phyloP scores from a whole-genome alignment of 64 coral and sea anemone genomes.

The Actinia tenebrosa region DNA sequence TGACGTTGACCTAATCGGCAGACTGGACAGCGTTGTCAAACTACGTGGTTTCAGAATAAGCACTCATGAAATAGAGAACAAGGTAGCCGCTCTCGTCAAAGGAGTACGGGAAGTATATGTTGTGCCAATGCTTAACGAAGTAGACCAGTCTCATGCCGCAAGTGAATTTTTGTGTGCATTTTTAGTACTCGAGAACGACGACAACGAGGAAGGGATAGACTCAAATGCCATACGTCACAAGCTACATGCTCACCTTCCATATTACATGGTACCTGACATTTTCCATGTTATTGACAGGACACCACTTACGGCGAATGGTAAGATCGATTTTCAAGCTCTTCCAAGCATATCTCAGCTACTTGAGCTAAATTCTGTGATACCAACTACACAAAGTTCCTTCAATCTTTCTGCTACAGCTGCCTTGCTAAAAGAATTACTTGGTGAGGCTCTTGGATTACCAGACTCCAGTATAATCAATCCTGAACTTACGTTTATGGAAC shows the following conservation, averaged over 20 bases:
- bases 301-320: not conserved
- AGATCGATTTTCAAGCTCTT: not conserved
- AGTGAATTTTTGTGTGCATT: not conserved
- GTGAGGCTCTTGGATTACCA: not conserved
- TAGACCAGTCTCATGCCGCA: not conserved
- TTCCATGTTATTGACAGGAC: not conserved
- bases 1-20: not conserved
- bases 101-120: not conserved
- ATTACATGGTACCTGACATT: constrained; percentile 6
- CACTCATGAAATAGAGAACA: not conserved
- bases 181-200: not conserved
- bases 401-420: not conserved
- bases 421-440: not conserved
- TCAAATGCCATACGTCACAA: not conserved
- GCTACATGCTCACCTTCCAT: not conserved
- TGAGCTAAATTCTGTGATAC: not conserved
- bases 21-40: not conserved
- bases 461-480: not conserved
- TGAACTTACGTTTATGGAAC: not conserved
- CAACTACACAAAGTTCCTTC: not conserved
- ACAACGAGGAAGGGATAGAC: not conserved
- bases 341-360: not conserved
- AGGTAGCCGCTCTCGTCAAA: not conserved
- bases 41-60: not conserved
- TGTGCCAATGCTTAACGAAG: not conserved